Evolutionary conservation across 2,797 vertebrate genomes (phyloP).

Genomic region (Sebastes diploproa): DNA sequence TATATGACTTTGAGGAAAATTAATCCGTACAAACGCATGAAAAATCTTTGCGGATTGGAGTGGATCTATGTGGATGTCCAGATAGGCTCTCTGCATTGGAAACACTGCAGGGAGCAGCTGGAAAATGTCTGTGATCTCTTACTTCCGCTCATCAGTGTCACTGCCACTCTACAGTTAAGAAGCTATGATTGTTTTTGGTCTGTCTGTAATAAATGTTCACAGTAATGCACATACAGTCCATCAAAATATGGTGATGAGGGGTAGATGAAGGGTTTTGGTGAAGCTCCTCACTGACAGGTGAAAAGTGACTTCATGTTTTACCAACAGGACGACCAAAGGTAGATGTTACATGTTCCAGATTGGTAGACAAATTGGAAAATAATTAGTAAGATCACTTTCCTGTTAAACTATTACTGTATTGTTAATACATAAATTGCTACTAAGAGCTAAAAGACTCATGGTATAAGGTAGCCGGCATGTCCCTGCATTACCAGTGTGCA

Average conservation of each 20-base stretch:
- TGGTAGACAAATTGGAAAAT: not conserved
- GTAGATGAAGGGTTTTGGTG: not conserved
- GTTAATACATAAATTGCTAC: no score
- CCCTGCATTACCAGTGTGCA: not conserved
- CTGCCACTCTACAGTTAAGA: not conserved
- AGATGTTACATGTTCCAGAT: not conserved
- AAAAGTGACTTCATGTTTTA: not conserved
- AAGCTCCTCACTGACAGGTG: not conserved
- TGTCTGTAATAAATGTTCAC: not conserved
- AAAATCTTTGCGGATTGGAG: not conserved
- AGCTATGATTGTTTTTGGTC: not conserved
- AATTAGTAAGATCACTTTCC: not conserved
- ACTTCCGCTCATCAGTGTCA: not conserved
- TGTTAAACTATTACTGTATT: not conserved
- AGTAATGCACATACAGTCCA: not conserved
- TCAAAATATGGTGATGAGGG: not conserved
- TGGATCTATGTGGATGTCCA: not conserved
- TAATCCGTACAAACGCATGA: not conserved
- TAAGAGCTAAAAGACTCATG: not conserved
- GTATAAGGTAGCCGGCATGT: no score
- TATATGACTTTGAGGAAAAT: constrained; percentile 10
- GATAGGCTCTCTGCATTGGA: not conserved
- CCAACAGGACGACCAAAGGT: not conserved
- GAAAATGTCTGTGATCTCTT: not conserved
- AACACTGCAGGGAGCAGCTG: constrained; percentile 9